Percentiles rank a stretch among this genome's conserved stretches.
Evolutionary conservation across 2,113 vertebrate genomes (phyloP).

Genomic region (Perca schrenkii): DNA sequence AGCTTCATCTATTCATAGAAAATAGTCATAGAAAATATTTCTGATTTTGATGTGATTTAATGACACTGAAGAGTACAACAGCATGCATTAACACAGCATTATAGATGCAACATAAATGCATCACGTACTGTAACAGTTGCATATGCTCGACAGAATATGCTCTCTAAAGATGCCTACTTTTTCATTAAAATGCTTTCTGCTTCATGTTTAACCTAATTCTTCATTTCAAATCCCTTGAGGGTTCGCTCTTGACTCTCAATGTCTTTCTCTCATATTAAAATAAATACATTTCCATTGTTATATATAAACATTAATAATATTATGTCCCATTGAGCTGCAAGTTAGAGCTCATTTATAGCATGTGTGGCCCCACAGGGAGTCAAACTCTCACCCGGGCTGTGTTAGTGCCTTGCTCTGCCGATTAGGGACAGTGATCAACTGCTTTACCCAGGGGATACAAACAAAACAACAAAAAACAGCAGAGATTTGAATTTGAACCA

Average conservation of each 20-base stretch:
- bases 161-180: slow-evolving; percentile 17
- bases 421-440: slow-evolving; percentile 60
- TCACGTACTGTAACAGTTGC: neutral
- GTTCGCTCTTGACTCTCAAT: slow-evolving; percentile 26
- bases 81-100: neutral
- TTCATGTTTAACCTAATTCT: slow-evolving; percentile 43
- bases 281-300: slow-evolving; percentile 25
- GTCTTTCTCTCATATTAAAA: slow-evolving; percentile 27
- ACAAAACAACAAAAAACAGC: neutral
- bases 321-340: slow-evolving; percentile 39
- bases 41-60: neutral
- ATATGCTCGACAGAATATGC: slow-evolving; percentile 9
- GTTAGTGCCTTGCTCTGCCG: slow-evolving; percentile 60
- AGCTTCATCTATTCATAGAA: no score
- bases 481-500: slow-evolving; percentile 40
- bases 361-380: slow-evolving; percentile 47
- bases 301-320: slow-evolving; percentile 54
- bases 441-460: slow-evolving; percentile 52
- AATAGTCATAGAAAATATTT: no score
- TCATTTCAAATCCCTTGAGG: slow-evolving; percentile 41
- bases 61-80: neutral
- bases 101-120: slow-evolving; percentile 2
- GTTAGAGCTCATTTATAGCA: slow-evolving; percentile 46
- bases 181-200: slow-evolving; percentile 3
- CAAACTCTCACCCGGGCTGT: slow-evolving; percentile 52